Base-by-base conservation (phyloP, 1,140 invertebrate genomes). In the Trypoxylus dichotomus region DNA sequence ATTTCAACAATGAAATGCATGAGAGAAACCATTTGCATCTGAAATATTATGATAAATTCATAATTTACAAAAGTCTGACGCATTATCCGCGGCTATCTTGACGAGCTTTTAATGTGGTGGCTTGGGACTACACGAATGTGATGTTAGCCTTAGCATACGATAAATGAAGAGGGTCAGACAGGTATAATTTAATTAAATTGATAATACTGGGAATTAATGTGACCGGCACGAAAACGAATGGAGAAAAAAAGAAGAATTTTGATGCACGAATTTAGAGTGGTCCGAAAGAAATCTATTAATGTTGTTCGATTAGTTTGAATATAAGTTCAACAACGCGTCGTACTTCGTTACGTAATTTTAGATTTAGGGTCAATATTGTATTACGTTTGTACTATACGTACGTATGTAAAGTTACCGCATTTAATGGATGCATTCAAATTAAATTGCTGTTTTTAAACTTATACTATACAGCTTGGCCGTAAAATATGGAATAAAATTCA, bases 101-200 rank as follows among this genome's bases (percentile, higher is more conserved):
- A 68, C 60, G 60, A 68, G 60, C 60, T 68, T 68, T 68, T 68
- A 68, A 68, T 68, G 60, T 24, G 60, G 21, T 24, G 60, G 60
- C 60, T 68, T 68, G 60, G 60, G 60, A 68, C 60, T 68, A 68
- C 60, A 68, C 60, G 60, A 68, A 68, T 68, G 60, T 68, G 60
- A 68, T 68, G 60, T 68, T 68, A 68, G 60, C 60, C 19, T 68
- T 68, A 24, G 60, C 27, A 68, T 68, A 68, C 32, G 32, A 37
- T 68, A 68, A 68, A 68, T 68, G 60, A 68, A 68, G 60, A 68
- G 60, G 60, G 60, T 29, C 60, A 29, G 60, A 68, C 60, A 68
- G 60, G 60, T 68, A 68, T 68, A 68, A 68, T 68, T 68, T 68
- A 68, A 68, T 68, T 68, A 68, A 68, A 68, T 68, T 68, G 60